phyloP scores from a whole-genome alignment of 2,888 invertebrate genomes.

The Lapara coniferarum region DNA sequence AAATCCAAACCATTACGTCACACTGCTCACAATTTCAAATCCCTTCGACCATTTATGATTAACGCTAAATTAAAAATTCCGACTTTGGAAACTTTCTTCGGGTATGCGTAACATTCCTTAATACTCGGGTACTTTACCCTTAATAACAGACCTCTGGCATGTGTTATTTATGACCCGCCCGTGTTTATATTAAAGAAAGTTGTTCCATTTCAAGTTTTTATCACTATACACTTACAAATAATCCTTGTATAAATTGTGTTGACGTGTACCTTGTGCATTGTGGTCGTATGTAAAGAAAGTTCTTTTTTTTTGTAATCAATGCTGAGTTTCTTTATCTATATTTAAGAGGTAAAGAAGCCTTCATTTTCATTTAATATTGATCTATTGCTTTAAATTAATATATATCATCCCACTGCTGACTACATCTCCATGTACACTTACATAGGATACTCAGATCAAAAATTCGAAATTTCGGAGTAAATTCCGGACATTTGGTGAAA shows the following conservation, averaged over 20 bases:
- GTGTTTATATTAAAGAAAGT: constrained; percentile 30
- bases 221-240: constrained; percentile 18
- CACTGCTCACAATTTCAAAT: background rate
- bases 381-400: no score
- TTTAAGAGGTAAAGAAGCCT: no score
- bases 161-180: constrained; percentile 29
- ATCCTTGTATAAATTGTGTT: constrained; percentile 3
- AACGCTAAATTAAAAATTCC: constrained; percentile 20
- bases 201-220: constrained; percentile 25
- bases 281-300: background rate
- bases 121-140: constrained; percentile 8
- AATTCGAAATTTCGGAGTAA: no score
- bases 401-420: no score
- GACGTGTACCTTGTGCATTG: constrained; percentile 2
- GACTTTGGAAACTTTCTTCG: constrained; percentile 6
- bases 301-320: no score
- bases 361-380: no score
- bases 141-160: constrained; percentile 25
- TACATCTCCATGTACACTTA: no score
- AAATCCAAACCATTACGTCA: background rate
- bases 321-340: no score
- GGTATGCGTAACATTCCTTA: constrained; percentile 18
- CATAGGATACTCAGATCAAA: no score
- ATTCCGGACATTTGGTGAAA: no score
- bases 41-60: constrained; percentile 11